Evolutionary conservation across 2,113 vertebrate genomes (phyloP).

Genomic region (Hippocampus comes): DNA sequence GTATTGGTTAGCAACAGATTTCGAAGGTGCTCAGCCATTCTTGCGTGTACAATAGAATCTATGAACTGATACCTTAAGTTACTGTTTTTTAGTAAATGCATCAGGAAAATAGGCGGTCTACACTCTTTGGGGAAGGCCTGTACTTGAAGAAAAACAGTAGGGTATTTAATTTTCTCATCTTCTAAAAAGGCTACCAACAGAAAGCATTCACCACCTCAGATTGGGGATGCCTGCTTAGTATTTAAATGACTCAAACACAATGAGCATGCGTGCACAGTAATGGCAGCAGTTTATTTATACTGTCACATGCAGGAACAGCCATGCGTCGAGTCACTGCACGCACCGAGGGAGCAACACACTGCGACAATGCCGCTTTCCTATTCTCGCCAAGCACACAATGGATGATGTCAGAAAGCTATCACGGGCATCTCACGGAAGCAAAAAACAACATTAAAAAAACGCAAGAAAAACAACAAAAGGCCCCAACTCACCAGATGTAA

Average conservation of each 20-base stretch:
- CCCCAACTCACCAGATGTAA: constrained; percentile 89
- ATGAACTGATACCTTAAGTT: too few species aligned
- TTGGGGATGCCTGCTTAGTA: not conserved
- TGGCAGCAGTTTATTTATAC: not conserved
- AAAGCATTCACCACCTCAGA: not conserved
- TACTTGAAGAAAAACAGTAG: not conserved
- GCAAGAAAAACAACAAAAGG: not conserved
- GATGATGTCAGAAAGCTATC: not conserved
- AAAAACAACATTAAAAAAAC: not conserved
- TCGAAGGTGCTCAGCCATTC: not conserved
- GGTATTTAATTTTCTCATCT: not conserved
- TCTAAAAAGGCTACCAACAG: not conserved
- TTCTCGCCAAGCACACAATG: constrained; percentile 19
- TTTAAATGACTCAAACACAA: not conserved
- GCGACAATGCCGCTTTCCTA: constrained; percentile 58
- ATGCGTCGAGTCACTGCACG: constrained; percentile 58
- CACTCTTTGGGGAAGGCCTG: not conserved
- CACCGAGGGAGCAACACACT: constrained; percentile 54
- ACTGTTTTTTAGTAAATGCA: not conserved
- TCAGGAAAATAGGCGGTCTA: not conserved
- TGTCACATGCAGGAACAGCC: constrained; percentile 50
- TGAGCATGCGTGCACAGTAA: not conserved
- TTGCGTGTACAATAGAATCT: too few species aligned
- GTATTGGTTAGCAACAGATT: not conserved
- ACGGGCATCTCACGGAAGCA: not conserved